Conservation (phyloP, 2,797 vertebrate genomes). For the Gallinago nigripennis region DNA sequence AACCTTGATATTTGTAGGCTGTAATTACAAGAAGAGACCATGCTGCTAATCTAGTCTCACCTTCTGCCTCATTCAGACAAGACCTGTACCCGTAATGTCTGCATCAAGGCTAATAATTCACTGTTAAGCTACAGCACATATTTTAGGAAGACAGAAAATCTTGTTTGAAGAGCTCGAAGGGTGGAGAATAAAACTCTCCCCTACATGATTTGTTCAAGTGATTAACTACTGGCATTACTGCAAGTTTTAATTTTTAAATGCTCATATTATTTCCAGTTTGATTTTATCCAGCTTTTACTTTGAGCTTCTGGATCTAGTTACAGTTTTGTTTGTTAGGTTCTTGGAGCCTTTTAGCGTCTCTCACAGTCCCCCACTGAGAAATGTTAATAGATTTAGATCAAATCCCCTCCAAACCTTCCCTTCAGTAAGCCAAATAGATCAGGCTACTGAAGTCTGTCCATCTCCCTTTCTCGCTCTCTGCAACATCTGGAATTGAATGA, state of each 20-base stretch:
- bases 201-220: not conserved
- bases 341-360: not conserved
- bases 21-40: conserved; percentile 18
- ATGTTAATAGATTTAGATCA: conserved; percentile 13
- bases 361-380: not conserved
- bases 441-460: not conserved
- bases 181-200: not conserved
- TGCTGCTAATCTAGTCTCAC: conserved; percentile 45
- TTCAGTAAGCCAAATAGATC: not conserved
- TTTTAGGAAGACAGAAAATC: conserved; percentile 2
- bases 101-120: conserved; percentile 44
- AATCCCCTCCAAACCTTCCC: conserved; percentile 9
- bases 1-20: not conserved
- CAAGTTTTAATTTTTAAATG: conserved; percentile 30
- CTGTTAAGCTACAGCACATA: not conserved
- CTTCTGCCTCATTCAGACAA: not conserved
- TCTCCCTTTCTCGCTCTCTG: not conserved
- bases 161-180: conserved; percentile 18
- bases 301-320: conserved; percentile 37
- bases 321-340: conserved; percentile 25
- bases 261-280: not conserved
- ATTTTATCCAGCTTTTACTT: conserved; percentile 33
- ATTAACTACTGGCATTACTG: conserved; percentile 8
- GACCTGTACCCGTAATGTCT: conserved; percentile 32
- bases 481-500: not conserved